Conservation (phyloP, 1,140 invertebrate species). For the Aporrectodea caliginosa region DNA sequence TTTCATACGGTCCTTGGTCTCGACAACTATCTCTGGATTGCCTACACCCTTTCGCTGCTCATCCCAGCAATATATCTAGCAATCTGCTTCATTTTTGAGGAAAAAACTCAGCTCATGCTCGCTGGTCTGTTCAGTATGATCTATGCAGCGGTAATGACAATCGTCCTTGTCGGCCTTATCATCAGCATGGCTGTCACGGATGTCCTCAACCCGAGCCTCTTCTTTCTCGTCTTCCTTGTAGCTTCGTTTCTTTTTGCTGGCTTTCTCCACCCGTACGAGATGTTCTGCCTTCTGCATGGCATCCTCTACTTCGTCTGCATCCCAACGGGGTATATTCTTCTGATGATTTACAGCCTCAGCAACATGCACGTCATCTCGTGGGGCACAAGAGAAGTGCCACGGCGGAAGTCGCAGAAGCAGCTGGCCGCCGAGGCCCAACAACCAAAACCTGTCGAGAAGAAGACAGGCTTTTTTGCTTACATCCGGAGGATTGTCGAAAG, state of each 20-base stretch:
- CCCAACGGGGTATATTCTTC: conserved; percentile 48
- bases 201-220: conserved; percentile 43
- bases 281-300: conserved; percentile 43
- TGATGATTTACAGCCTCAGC: conserved; percentile 48
- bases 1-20: conserved; percentile 62
- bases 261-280: conserved; percentile 47
- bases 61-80: conserved; percentile 57
- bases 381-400: conserved; percentile 46
- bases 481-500: background rate
- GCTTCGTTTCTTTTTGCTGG: conserved; percentile 43
- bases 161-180: conserved; percentile 48
- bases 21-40: conserved; percentile 46
- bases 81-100: conserved; percentile 57
- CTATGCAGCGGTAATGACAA: conserved; percentile 52
- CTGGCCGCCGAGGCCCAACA: conserved; percentile 37
- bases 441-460: conserved; percentile 38
- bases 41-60: conserved; percentile 55
- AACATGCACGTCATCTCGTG: conserved; percentile 47
- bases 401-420: conserved; percentile 53
- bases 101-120: conserved; percentile 55
- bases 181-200: conserved; percentile 39
- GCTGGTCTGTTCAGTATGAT: conserved; percentile 49
- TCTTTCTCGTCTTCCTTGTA: conserved; percentile 44
- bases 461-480: conserved; percentile 5
- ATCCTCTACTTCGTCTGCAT: conserved; percentile 48